Evolutionary conservation across 2,888 invertebrate species (phyloP).

Genomic region (Steinernema carpocapsae): DNA sequence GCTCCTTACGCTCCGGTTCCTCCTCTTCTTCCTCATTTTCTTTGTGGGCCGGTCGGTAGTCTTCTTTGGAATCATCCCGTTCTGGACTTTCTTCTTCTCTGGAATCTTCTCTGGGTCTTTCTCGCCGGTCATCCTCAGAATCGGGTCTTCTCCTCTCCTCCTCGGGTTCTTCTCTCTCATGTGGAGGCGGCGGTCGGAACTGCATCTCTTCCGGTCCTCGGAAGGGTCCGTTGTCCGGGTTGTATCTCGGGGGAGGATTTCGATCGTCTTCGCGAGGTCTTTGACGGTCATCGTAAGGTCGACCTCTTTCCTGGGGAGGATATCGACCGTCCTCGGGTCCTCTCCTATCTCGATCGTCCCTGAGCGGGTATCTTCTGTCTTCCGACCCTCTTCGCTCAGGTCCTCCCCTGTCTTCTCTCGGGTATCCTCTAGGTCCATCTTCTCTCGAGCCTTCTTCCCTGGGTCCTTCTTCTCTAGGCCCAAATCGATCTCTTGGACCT

Average conservation of each 20-base stretch:
- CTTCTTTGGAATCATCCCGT: neutral
- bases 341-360: neutral
- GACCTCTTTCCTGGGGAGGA: neutral
- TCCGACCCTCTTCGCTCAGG: neutral
- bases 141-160: neutral
- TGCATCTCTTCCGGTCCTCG: conserved; percentile 14
- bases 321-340: neutral
- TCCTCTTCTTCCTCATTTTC: neutral
- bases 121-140: neutral
- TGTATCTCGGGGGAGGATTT: conserved; percentile 2
- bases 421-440: neutral
- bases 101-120: conserved; percentile 14
- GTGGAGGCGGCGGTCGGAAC: conserved; percentile 23
- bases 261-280: conserved; percentile 4
- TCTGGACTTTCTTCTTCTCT: neutral
- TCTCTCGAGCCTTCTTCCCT: neutral
- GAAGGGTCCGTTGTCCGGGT: conserved; percentile 18
- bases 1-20: neutral
- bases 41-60: neutral
- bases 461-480: conserved; percentile 5
- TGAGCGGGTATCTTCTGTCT: conserved; percentile 17
- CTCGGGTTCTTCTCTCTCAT: neutral
- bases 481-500: neutral
- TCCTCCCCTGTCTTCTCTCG: neutral
- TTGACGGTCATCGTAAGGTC: neutral